These are phyloP conservation scores for Turritopsis rubra DNA, from an alignment of 30 jellyfish, hydroid and myxozoan species.

Conservation along the genomic window DNA sequence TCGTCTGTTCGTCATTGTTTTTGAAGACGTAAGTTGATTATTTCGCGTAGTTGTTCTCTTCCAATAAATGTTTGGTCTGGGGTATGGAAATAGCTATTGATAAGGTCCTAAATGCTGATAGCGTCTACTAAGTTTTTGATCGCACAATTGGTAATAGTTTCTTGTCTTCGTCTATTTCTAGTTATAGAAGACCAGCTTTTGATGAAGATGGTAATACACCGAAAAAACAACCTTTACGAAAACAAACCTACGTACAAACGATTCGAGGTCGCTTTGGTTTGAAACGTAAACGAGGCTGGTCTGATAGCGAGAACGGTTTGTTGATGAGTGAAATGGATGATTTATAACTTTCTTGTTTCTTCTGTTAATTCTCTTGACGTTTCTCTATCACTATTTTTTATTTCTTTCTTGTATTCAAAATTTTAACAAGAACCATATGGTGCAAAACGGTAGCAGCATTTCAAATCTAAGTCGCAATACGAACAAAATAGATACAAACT, in stretches of 20 bases:
- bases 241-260: not conserved
- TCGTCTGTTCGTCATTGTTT: slow-evolving; percentile 88
- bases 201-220: not conserved
- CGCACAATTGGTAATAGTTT: too few relatives aligned
- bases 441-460: too few relatives aligned
- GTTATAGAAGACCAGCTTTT: not conserved
- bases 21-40: slow-evolving; percentile 70
- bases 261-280: not conserved
- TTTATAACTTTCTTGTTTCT: too few relatives aligned
- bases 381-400: too few relatives aligned
- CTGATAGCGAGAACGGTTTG: slow-evolving; percentile 7
- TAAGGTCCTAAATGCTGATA: too few relatives aligned
- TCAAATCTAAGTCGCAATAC: too few relatives aligned
- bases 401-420: too few relatives aligned
- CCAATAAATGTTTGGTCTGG: not conserved
- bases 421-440: too few relatives aligned
- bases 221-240: not conserved
- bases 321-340: not conserved
- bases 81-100: too few relatives aligned
- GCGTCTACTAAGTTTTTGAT: too few relatives aligned
- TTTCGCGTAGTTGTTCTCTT: not conserved
- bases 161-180: not conserved
- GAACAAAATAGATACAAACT: too few relatives aligned
- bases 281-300: slow-evolving; percentile 5
- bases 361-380: too few relatives aligned